Conservation (phyloP, 2,113 vertebrate genomes). For the Grammomys surdaster region DNA sequence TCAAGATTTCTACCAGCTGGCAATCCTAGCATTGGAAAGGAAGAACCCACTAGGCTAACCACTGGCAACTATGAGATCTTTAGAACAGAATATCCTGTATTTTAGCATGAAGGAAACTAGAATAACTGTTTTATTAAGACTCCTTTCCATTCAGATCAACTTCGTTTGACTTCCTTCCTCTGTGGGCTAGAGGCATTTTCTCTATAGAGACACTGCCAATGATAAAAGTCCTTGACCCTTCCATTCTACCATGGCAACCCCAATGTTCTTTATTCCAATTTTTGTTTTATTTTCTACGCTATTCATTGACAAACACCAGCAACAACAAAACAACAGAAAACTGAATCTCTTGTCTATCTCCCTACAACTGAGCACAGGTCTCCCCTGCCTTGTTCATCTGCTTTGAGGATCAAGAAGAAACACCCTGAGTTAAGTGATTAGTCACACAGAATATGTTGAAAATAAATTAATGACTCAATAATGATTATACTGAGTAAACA, state of each 20-base stretch:
- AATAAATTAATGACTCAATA: not conserved
- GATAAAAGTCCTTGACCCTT: not conserved
- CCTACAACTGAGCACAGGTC: not conserved
- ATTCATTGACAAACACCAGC: not conserved
- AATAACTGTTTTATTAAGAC: not conserved
- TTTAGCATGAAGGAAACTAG: not conserved
- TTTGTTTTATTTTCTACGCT: not conserved
- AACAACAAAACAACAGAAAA: not conserved
- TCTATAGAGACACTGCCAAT: not conserved
- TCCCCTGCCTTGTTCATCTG: not conserved
- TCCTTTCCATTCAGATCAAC: not conserved
- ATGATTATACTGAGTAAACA: not conserved
- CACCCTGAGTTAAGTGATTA: not conserved
- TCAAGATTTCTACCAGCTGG: not conserved
- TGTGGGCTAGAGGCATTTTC: not conserved
- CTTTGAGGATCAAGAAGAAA: not conserved
- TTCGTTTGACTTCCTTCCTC: not conserved
- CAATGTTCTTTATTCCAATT: not conserved
- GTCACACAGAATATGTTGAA: not conserved
- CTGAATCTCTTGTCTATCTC: not conserved
- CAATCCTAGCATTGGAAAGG: not conserved
- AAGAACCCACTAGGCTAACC: not conserved
- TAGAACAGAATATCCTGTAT: not conserved
- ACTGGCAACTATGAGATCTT: not conserved
- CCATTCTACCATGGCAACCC: too few relatives aligned